Evolutionary conservation across 2,113 vertebrate species (phyloP).

Genomic region (Misgurnus anguillicaudatus): DNA sequence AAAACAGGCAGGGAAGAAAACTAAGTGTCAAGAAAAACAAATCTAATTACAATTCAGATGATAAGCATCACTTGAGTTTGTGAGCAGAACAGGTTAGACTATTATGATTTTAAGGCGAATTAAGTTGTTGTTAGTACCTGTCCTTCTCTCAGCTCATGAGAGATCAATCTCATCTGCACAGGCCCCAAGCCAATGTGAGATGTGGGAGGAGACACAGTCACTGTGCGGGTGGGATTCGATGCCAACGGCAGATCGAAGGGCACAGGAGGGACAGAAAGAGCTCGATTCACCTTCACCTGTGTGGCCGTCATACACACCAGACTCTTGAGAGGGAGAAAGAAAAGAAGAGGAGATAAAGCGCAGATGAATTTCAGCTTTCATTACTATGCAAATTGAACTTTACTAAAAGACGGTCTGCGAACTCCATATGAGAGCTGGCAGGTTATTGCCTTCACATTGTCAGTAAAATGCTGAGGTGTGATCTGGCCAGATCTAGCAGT

Average conservation of each 20-base stretch:
- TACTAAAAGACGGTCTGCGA: not conserved
- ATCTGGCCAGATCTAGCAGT: slow-evolving; percentile 4
- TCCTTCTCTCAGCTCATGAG: slow-evolving; percentile 85
- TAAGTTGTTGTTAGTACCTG: slow-evolving; percentile 74
- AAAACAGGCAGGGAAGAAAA: not conserved
- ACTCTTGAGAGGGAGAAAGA: slow-evolving; percentile 69
- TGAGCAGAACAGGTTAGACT: not conserved
- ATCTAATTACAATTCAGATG: not conserved
- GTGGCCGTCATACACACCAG: slow-evolving; percentile 84
- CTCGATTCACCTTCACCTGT: slow-evolving; percentile 82
- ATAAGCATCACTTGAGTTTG: not conserved
- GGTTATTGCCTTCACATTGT: not conserved
- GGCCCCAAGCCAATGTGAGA: slow-evolving; percentile 81
- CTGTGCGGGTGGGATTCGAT: slow-evolving; percentile 71
- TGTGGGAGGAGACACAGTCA: slow-evolving; percentile 80
- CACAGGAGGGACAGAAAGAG: slow-evolving; percentile 78
- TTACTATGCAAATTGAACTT: not conserved
- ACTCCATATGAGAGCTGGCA: not conserved
- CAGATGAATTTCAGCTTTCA: slow-evolving; percentile 43
- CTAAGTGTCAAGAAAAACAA: not conserved
- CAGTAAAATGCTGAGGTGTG: not conserved
- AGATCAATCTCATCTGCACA: slow-evolving; percentile 86
- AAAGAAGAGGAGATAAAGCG: slow-evolving; percentile 52
- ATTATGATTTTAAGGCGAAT: not conserved
- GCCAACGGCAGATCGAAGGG: slow-evolving; percentile 82